A percentile compares a stretch with the other conserved stretches of the same genome.
Conservation (phyloP, 2,888 invertebrate species). For the Xylophagus ater region DNA sequence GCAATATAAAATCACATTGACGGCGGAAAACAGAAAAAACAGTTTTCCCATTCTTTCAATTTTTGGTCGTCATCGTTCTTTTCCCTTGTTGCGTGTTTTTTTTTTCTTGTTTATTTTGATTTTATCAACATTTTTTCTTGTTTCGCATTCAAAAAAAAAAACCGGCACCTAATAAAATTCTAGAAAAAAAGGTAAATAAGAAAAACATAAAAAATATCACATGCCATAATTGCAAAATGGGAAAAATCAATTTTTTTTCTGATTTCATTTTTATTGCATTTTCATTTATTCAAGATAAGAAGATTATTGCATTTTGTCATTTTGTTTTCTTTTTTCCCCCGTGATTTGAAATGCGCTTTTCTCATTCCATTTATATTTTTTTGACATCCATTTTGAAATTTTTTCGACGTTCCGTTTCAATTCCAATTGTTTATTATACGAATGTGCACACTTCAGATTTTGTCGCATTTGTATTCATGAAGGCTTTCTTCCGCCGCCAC, state of each 20-base stretch:
- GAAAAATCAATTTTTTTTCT: constrained; percentile 10
- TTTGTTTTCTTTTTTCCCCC: background rate
- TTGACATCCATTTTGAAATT: constrained; percentile 18
- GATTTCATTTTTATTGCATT: constrained; percentile 2
- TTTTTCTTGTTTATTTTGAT: no score
- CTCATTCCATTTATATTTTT: background rate
- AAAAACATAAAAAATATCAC: background rate
- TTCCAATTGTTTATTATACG: constrained; percentile 5
- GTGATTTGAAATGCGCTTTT: background rate
- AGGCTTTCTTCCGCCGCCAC: background rate
- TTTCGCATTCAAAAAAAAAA: no score
- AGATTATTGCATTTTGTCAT: no score
- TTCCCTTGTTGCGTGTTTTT: no score
- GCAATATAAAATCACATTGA: constrained; percentile 4
- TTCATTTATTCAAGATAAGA: background rate
- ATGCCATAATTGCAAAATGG: background rate
- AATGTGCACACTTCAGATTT: constrained; percentile 6
- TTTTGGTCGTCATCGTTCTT: no score
- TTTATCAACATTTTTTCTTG: no score
- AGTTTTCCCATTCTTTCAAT: no score
- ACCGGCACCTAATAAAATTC: no score
- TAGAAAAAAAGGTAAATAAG: no score
- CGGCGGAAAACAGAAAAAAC: background rate
- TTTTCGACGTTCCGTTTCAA: constrained; percentile 13
- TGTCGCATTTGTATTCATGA: background rate